Base-by-base conservation (phyloP, 2,113 vertebrate species). In the Bagarius yarrelli region DNA sequence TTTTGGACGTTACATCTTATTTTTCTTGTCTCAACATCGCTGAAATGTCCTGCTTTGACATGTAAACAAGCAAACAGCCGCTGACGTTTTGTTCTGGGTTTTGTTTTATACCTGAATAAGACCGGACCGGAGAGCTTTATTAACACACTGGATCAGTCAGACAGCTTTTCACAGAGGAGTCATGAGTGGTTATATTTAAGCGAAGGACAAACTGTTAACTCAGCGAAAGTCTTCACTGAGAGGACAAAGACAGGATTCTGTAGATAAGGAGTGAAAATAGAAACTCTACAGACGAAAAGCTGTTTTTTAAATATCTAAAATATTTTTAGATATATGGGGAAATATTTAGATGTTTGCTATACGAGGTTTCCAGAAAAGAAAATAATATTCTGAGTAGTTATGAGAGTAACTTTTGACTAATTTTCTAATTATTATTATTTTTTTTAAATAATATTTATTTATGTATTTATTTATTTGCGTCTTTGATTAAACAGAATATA, bases 41-140 rank as follows among this genome's bases (percentile, higher is more conserved):
- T 81, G 23, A 74, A 19, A 36, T 12, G 15, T 74, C 53, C 84
- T 81, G 75, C 79, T 86, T 83, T 80, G 78, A 85, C 61, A 84
- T 86, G 76, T 70, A 78, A 79, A 80, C 77, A 53, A 75, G 30
- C 30, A 55, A 81, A 53, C 53, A 77, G 52, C 59, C 72, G 70
- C 83, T 71, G 69, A 71, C 44, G 3, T 27, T 71, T 52, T 47
- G 11, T 25, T 2, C 25, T 6, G 25, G 3, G 25, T 25, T 52
- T 25, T 84, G 69, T 87, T 87, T 83, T 72, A 77, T 73, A 84
- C 73, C 80, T 86, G 84, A 81, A 40, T 72, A 11, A 77, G 47
- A 23, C 70, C 77, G 79, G 61, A 81, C 78, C 76, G 84, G 74
- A 63, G 84, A 85, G 78, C 32, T 81, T 66, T 84, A 80, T 83